Percentiles rank a stretch among this genome's conserved stretches.
Evolutionary conservation across 2,113 vertebrate species (phyloP).

Genomic region (Electrona antarctica): DNA sequence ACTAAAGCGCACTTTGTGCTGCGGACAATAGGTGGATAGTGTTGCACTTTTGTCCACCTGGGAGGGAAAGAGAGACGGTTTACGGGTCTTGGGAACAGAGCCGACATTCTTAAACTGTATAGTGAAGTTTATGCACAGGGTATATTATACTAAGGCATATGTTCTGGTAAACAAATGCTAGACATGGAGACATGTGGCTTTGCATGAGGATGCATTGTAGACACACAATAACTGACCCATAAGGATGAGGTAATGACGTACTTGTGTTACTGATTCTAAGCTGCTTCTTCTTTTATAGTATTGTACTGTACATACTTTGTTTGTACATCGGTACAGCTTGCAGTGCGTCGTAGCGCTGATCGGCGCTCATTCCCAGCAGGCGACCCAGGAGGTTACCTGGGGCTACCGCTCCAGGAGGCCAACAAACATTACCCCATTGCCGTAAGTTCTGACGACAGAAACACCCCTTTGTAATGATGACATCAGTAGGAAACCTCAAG

Average conservation of each 20-base stretch:
- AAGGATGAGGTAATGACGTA: not conserved
- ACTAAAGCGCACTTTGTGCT: slow-evolving; percentile 28
- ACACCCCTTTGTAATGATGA: too few relatives aligned
- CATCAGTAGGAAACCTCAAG: too few relatives aligned
- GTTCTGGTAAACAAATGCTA: slow-evolving; percentile 9
- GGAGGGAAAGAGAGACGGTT: slow-evolving; percentile 17
- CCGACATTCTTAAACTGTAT: slow-evolving; percentile 2
- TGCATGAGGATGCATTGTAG: not conserved
- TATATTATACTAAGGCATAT: not conserved
- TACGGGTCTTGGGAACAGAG: slow-evolving; percentile 12
- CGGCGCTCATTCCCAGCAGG: too few relatives aligned
- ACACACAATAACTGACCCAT: not conserved
- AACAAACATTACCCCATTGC: too few relatives aligned
- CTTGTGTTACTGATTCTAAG: not conserved
- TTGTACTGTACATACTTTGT: too few relatives aligned
- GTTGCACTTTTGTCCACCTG: slow-evolving; percentile 35
- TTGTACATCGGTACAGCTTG: too few relatives aligned
- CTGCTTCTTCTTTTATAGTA: too few relatives aligned
- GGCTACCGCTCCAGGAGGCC: too few relatives aligned
- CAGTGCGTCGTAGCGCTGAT: too few relatives aligned
- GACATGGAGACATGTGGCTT: not conserved
- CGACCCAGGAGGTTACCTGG: too few relatives aligned
- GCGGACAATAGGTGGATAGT: slow-evolving; percentile 29
- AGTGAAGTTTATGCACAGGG: slow-evolving; percentile 8
- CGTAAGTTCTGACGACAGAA: too few relatives aligned